phyloP scores from a whole-genome alignment of 2,113 vertebrate species.

The Labeo catla region DNA sequence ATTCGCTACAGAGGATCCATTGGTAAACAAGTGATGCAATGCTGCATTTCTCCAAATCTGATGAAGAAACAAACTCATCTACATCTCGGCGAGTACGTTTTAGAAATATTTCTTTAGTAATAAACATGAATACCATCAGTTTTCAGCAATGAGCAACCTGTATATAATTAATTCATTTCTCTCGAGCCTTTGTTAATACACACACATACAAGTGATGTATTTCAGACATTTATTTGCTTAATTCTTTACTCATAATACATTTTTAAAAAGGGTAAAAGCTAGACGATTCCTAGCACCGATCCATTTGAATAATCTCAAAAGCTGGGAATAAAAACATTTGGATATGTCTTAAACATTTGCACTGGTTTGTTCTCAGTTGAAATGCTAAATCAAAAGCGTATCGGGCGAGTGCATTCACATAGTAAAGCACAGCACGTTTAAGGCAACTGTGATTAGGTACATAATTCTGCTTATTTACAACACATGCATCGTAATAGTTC shows the following conservation, averaged over 20 bases:
- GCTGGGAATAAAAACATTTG: neutral
- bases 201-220: neutral
- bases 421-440: slow-evolving; percentile 20
- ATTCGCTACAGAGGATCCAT: too few species aligned
- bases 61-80: too few species aligned
- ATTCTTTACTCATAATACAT: neutral
- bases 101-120: neutral
- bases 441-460: slow-evolving; percentile 49
- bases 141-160: neutral
- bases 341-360: neutral
- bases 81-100: too few species aligned
- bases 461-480: slow-evolving; percentile 35
- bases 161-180: neutral
- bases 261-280: neutral
- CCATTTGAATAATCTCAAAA: neutral
- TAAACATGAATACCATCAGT: neutral
- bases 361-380: neutral
- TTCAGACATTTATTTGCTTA: slow-evolving; percentile 4
- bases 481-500: neutral
- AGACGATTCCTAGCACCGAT: neutral
- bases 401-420: neutral
- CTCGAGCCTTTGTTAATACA: neutral
- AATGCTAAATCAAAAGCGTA: slow-evolving; percentile 14
- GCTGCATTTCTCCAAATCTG: too few species aligned
- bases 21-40: too few species aligned